Base-by-base conservation (phyloP, 2,113 vertebrate species). In the Zosterops japonicus region DNA sequence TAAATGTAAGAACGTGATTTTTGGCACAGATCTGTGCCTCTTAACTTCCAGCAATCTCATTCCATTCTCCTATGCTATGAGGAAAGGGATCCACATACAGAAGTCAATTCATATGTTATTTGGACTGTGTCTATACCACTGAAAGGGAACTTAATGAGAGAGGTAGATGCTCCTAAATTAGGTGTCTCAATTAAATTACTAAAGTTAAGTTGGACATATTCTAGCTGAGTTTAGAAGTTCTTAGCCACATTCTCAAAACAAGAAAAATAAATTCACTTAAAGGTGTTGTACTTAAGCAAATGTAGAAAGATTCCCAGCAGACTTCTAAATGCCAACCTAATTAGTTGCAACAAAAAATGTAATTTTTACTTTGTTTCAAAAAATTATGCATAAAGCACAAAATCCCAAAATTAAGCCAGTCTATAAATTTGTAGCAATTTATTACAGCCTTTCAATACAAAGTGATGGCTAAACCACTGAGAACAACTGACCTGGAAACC, bases 401-500 rank as follows among this genome's bases (percentile, higher is more conserved):
- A 77, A 72, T 67, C 15, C 3, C 1, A 2, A 8, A 2, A 8
- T 49, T 67, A 83, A 90, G 19, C 12, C 47, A 55, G 17, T 31
- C 55, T 55, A 50, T 76, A 83, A 72, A 79, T 65, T 33, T 70
- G 22, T 74, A 27, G 47, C 29, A 77, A 88, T 83, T 88, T 88
- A 86, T 83, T 86, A 67, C n/a, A 83, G 70, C 12, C 8, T 81
- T 49, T 92, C 5, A 5, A 27, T 67, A 59, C 16, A 42, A 77
- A 92, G 42, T 41, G 59, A 77, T 57, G 42, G 71, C 42, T 46
- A 90, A 93, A 88, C 59, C 63, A 83, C 55, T 72, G 46, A 92
- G 79, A 85, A 77, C 36, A 70, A 86, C 10, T 88, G 85, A 90
- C 86, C 90, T 77, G 50, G 85, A 93, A 95, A 83, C 57, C 31